phyloP scores from a whole-genome alignment of 1,140 invertebrate genomes.

The Rhopalosiphum maidis region DNA sequence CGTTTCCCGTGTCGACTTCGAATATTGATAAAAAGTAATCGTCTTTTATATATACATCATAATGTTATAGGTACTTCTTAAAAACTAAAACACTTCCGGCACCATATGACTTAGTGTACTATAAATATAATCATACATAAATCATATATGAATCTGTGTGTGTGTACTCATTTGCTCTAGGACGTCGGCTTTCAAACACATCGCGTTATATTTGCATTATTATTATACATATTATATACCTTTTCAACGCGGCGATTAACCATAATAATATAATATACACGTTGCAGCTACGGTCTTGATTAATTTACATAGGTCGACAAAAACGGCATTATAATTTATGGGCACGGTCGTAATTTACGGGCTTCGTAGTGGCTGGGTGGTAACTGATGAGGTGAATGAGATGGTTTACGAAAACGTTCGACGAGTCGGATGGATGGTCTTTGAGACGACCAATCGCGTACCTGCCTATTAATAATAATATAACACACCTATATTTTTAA shows the following conservation, averaged over 20 bases:
- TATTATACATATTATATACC: not conserved
- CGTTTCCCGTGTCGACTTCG: not conserved
- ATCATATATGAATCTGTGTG: not conserved
- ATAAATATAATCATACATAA: not conserved
- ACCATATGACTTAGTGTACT: not conserved
- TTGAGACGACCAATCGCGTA: not conserved
- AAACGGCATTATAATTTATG: not conserved
- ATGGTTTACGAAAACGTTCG: not conserved
- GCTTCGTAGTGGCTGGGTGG: not conserved
- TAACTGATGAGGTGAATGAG: not conserved
- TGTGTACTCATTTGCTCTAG: not conserved
- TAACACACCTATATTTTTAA: not conserved
- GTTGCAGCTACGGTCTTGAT: not conserved
- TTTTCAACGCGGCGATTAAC: not conserved
- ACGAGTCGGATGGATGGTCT: not conserved
- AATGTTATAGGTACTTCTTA: not conserved
- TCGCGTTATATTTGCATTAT: slow-evolving; percentile 6
- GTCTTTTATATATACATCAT: not conserved
- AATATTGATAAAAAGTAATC: not conserved
- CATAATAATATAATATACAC: not conserved
- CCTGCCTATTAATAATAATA: not conserved
- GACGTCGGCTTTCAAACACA: not conserved
- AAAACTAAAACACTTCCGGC: slow-evolving; percentile 17
- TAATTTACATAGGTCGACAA: slow-evolving; percentile 16
- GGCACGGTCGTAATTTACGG: not conserved